Base-by-base conservation (phyloP, 2,797 vertebrate genomes). In the Lutjanus argentimaculatus region DNA sequence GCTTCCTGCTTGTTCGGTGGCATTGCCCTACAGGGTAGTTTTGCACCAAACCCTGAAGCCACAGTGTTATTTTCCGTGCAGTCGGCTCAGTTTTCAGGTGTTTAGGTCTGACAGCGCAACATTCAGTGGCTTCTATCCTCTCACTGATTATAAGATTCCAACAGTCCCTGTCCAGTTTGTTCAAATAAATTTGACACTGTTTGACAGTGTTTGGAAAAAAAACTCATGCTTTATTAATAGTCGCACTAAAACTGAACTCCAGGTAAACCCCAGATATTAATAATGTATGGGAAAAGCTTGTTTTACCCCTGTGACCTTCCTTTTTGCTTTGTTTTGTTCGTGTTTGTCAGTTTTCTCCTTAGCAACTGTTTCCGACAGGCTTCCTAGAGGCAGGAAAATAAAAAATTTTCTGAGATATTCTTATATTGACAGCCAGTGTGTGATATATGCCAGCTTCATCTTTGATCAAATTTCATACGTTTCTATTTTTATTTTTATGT, bases 241-340 rank as follows among this genome's bases (percentile, higher is more conserved):
- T 6, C 17, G 0, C 16, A 40, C 30, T 30, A 45, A 45, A 42
- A 58, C 15, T 63, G 7, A 72, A 49, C 21, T 59, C 36, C 30
- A n/a, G 8, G 11, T 25, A 19, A 48, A 40, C 7, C 19, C 0
- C 53, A 16, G 57, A 75, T 22, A 36, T 48, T n/a, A 45, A 62
- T 16, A 40, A 15, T 36, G 42, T 11, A 30, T 48, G 12, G 43
- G 68, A 80, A 75, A 61, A 42, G 45, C 43, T 21, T 43, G 0
- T 36, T 68, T 64, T 11, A 36, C 49, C 30, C 14, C 8, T 14
- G 7, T 40, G n/a, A 65, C 66, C 63, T 86, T 40, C 53, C 21
- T 72, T 63, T 63, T 51, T 8, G 45, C 62, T 77, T 70, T 57
- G 45, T 40, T 53, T 63, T 55, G 12, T 78, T 45, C 11, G 2